Percentiles rank a stretch among this genome's conserved stretches.
phyloP scores from a whole-genome alignment of 1,140 invertebrate species.

The Leptopilina boulardi region DNA sequence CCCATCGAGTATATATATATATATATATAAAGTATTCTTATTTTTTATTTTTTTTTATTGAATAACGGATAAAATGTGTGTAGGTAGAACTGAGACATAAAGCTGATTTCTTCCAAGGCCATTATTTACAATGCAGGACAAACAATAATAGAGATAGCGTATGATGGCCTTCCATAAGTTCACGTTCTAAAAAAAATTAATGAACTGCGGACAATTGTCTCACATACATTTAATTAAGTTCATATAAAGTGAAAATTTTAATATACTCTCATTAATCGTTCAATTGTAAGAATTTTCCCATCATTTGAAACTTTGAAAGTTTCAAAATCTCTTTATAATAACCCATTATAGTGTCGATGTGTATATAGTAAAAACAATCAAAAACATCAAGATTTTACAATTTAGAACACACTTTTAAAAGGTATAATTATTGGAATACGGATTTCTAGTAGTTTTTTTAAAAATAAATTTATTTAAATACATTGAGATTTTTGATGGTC shows the following conservation, averaged over 20 bases:
- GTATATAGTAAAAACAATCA: no score
- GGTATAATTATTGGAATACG: no score
- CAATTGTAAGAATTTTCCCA: no score
- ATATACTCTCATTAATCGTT: no score
- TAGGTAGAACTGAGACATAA: constrained; percentile 10
- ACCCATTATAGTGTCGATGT: no score
- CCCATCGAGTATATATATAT: constrained; percentile 12
- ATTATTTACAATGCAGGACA: not conserved
- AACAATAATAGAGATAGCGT: constrained; percentile 10
- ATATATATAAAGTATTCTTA: not conserved
- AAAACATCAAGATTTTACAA: no score
- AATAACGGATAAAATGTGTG: not conserved
- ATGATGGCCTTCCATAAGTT: not conserved
- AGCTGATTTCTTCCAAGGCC: constrained; percentile 13
- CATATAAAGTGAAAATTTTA: not conserved
- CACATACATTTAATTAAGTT: not conserved
- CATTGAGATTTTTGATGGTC: no score
- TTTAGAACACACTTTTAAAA: no score
- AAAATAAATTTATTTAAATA: no score
- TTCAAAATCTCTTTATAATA: no score
- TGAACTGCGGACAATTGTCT: not conserved
- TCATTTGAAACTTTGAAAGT: no score
- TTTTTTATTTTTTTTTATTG: constrained; percentile 1
- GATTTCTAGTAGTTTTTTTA: no score
- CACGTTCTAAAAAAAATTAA: not conserved